Percentiles rank a stretch among this genome's conserved stretches.
Evolutionary conservation across 2,888 invertebrate species (phyloP).

Genomic region (Drosophila pseudotalamancana): DNA sequence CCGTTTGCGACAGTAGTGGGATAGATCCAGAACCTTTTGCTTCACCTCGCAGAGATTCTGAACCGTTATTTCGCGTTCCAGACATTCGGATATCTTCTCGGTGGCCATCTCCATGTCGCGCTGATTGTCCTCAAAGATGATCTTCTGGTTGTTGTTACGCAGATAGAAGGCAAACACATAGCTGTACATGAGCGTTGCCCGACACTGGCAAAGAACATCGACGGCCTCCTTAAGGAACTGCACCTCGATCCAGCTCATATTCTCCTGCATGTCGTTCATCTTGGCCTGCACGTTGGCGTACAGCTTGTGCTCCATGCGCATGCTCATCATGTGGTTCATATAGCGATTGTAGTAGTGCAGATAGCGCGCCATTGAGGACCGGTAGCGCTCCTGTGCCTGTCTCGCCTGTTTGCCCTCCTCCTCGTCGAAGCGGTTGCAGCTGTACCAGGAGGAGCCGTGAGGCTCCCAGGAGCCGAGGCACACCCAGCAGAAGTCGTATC

Average conservation of each 20-base stretch:
- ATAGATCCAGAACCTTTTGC: slow-evolving; percentile 97
- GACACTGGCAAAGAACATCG: slow-evolving; percentile 97
- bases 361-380: slow-evolving; percentile 97
- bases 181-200: slow-evolving; percentile 99
- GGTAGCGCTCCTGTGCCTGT: slow-evolving; percentile 96
- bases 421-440: slow-evolving; percentile 98
- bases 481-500: slow-evolving; percentile 99
- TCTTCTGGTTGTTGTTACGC: slow-evolving; percentile 98
- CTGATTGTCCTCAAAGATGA: slow-evolving; percentile 99
- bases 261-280: slow-evolving; percentile 99
- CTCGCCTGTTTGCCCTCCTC: slow-evolving; percentile 98
- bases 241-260: slow-evolving; percentile 99
- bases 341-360: slow-evolving; percentile 99
- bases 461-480: slow-evolving; percentile 99
- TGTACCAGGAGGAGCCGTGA: slow-evolving; percentile 99
- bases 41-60: slow-evolving; percentile 98
- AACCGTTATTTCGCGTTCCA: slow-evolving; percentile 98
- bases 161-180: slow-evolving; percentile 99
- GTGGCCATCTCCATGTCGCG: slow-evolving; percentile 98
- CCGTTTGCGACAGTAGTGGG: slow-evolving; percentile 98
- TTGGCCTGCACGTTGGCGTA: slow-evolving; percentile 97
- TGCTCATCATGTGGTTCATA: slow-evolving; percentile 99
- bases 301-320: slow-evolving; percentile 98
- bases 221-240: slow-evolving; percentile 99
- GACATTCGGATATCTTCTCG: slow-evolving; percentile 97